Evolutionary conservation across 2,888 invertebrate genomes (phyloP).

Genomic region (Cyaniris semiargus): DNA sequence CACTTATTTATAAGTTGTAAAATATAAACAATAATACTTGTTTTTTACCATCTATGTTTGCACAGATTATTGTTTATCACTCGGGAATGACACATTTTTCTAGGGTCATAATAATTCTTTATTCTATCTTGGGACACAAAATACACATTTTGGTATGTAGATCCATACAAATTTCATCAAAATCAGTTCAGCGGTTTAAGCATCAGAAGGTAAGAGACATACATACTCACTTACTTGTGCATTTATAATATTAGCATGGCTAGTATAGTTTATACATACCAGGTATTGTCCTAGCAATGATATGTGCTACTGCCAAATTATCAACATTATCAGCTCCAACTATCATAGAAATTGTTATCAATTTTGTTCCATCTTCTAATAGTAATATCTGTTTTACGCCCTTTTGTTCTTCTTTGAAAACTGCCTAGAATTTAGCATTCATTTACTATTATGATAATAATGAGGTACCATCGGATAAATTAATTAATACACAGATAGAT

Average conservation of each 20-base stretch:
- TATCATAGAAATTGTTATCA: constrained; percentile 87
- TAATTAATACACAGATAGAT: no score
- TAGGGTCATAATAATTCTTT: background rate
- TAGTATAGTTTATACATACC: constrained; percentile 66
- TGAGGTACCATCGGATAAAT: no score
- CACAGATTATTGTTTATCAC: background rate
- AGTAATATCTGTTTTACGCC: constrained; percentile 88
- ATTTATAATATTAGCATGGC: no score
- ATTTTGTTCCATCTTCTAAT: constrained; percentile 86
- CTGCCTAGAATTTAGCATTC: constrained; percentile 67
- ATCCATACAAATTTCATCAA: background rate
- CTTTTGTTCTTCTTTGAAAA: constrained; percentile 91
- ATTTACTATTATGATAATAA: background rate
- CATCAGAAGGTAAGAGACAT: background rate
- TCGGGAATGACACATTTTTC: background rate
- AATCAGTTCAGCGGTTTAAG: background rate
- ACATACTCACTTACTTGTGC: no score
- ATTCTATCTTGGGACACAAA: background rate
- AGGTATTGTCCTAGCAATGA: constrained; percentile 86
- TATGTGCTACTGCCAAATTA: constrained; percentile 83
- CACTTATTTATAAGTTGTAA: background rate
- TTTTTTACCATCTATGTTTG: background rate
- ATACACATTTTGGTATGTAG: background rate
- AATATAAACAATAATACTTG: no score
- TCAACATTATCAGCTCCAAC: constrained; percentile 81